Evolutionary conservation across 2,888 invertebrate species (phyloP).

Genomic region (Achlya flavicornis): DNA sequence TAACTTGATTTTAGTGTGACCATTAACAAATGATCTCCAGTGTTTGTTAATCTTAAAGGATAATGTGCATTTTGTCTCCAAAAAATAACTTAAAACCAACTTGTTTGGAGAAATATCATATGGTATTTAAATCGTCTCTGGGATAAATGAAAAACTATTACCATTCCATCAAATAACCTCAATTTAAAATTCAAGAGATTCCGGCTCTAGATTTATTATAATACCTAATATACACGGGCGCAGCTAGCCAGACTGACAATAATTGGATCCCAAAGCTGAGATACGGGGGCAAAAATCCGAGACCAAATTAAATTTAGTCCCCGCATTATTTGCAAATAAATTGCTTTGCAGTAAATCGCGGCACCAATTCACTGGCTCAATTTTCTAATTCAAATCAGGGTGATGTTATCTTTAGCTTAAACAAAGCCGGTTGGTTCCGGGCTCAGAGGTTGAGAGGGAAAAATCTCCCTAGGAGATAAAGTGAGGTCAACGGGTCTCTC

Average conservation of each 20-base stretch:
- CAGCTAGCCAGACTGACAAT: slow-evolving; percentile 33
- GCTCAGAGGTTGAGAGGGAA: slow-evolving; percentile 14
- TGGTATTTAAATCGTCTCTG: too few relatives aligned
- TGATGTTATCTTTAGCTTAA: slow-evolving; percentile 50
- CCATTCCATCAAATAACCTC: background rate
- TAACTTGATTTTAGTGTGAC: slow-evolving; percentile 5
- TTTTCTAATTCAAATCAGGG: slow-evolving; percentile 69
- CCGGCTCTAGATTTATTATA: slow-evolving; percentile 3
- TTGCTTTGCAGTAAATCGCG: slow-evolving; percentile 48
- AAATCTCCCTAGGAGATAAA: slow-evolving; percentile 33
- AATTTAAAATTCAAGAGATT: background rate
- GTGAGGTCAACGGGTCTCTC: slow-evolving; percentile 39
- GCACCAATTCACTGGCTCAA: slow-evolving; percentile 50
- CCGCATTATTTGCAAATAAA: slow-evolving; percentile 68
- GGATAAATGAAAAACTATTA: too few relatives aligned
- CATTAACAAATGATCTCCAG: background rate
- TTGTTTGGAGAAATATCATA: too few relatives aligned
- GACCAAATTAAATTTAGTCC: slow-evolving; percentile 47
- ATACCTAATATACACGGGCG: slow-evolving; percentile 15
- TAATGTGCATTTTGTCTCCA: background rate
- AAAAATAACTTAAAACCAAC: too few relatives aligned
- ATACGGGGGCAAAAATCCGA: slow-evolving; percentile 35
- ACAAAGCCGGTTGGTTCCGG: slow-evolving; percentile 46
- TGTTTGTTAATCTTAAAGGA: background rate
- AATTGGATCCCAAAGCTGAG: slow-evolving; percentile 33